Evolutionary conservation across 2,797 vertebrate species (phyloP).

Genomic region (Cheracebus regulus): DNA sequence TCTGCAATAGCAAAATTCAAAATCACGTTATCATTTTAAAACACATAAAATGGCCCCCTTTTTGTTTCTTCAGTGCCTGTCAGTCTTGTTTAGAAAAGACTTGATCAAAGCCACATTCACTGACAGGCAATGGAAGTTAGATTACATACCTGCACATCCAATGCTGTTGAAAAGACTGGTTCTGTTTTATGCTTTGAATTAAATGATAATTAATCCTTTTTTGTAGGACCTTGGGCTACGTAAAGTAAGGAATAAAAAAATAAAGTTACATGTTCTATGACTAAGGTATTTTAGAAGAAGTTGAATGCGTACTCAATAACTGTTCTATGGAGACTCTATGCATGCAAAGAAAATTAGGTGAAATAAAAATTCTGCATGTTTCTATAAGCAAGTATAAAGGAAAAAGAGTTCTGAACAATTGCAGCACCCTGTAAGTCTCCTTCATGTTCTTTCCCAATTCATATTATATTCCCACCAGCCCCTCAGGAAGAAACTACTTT

Average conservation of each 20-base stretch:
- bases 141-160: not conserved
- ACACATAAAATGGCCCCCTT: not conserved
- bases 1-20: conserved; percentile 31
- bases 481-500: not conserved
- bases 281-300: not conserved
- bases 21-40: not conserved
- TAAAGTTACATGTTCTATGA: not conserved
- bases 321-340: not conserved
- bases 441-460: not conserved
- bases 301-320: not conserved
- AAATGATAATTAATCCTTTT: not conserved
- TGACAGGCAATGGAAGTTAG: not conserved
- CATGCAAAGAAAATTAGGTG: not conserved
- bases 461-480: not conserved
- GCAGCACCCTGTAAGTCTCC: not conserved
- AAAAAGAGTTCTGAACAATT: not conserved
- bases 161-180: not conserved
- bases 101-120: not conserved
- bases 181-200: not conserved
- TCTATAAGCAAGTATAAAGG: not conserved
- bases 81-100: not conserved
- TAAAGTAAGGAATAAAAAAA: not conserved
- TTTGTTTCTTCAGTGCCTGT: not conserved
- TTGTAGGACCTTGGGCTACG: not conserved
- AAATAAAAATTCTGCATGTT: not conserved